Base-by-base conservation (phyloP, 2,888 invertebrate species). In the Nomada lathburiana region DNA sequence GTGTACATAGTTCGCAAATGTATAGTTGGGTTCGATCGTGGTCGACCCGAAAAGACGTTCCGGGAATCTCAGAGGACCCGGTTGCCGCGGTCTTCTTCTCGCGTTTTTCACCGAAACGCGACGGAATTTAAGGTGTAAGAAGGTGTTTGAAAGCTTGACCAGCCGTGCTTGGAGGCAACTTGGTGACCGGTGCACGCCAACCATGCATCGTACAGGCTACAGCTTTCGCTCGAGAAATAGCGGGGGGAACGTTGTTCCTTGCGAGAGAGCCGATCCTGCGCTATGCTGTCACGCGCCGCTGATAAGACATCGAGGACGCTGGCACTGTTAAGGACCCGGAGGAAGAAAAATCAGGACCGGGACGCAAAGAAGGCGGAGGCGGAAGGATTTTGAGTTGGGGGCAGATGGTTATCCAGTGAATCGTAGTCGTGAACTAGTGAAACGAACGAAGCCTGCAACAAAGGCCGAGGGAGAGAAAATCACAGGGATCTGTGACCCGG, bases 101-200 rank as follows among this genome's bases (percentile, higher is more conserved):
- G 18, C 50, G 50, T 64, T 64, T 9, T 16, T 9, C 50, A 1
- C 5, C 18, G 2, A 9, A 23, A 47, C n/a, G 13, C 29, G 10
- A 57, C 18, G 5, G 23, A 20, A 70, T 52, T 60, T n/a, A 44
- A 20, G 55, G 26, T n/a, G 16, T 18, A 70, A 81, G 70, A 67
- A 71, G 75, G 50, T 57, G 70, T 10, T 70, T 57, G 47, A 75
- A 75, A 57, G 60, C 71, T 82, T 76, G 82, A 76, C 82, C 68
- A 76, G 82, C 82, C 47, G 82, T 44, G 50, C 74, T 18, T 26
- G 53, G 73, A 42, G 74, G 80, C 55, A 68, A 42, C 47, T 13
- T 36, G 73, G 59, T 60, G 75, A 82, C 55, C 63, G 29, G 57
- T 68, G 67, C 82, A 75, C 75, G 82, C 52, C 62, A 62, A 57